Percentiles rank a stretch among this genome's conserved stretches.
Evolutionary conservation across 2,113 vertebrate genomes (phyloP).

Genomic region (Axis porcinus): DNA sequence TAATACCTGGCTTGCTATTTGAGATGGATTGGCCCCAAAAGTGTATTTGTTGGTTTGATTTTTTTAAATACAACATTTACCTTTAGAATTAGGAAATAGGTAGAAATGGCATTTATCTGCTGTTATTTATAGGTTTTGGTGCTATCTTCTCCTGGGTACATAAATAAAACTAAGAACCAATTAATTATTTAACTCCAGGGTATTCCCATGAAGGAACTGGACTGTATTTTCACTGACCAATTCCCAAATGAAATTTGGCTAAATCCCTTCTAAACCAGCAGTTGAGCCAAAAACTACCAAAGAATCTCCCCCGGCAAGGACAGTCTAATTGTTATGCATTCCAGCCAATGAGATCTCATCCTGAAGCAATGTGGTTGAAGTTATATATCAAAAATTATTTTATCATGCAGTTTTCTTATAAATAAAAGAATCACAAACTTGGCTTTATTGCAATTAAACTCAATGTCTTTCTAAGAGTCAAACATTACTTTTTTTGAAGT

Average conservation of each 20-base stretch:
- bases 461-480: background rate
- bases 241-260: background rate
- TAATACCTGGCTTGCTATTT: background rate
- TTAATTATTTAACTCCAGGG: background rate
- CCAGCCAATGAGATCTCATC: background rate
- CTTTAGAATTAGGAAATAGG: background rate
- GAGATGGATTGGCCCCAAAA: background rate
- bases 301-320: slow-evolving; percentile 27
- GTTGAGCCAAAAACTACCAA: slow-evolving; percentile 55
- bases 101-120: background rate
- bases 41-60: background rate
- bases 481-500: background rate
- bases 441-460: background rate
- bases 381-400: background rate
- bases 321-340: background rate
- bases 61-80: background rate
- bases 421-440: background rate
- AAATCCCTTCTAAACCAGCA: background rate
- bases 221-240: background rate
- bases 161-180: background rate
- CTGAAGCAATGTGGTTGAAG: background rate
- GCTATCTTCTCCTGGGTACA: background rate
- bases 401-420: background rate
- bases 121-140: background rate
- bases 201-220: background rate